Base-by-base conservation (phyloP, 53 echinoderm and acorn worm species). In the Echinarachnius parma region DNA sequence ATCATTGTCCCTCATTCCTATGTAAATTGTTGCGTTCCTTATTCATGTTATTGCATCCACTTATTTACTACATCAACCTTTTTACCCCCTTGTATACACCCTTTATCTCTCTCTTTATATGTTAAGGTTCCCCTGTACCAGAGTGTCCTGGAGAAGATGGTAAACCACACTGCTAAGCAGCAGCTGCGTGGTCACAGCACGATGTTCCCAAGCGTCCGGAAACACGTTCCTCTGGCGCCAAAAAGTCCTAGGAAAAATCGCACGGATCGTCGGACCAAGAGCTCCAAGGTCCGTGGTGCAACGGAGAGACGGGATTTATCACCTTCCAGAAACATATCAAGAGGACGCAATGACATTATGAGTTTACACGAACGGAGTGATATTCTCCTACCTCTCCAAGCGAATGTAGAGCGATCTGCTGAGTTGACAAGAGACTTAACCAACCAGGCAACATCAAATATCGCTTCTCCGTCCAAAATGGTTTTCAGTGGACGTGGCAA, bases 41-140 rank as follows among this genome's bases (percentile, higher is more conserved):
- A 56, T 11, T 15, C 14, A 5, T 4, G 19, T 10, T 27, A 0
- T 2, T 0, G 1, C 13, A 10, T 60, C 32, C 4, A 20, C 5
- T n/a, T 34, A 21, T 3, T 34, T 5, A 5, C 5, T 3, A 15
- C n/a, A 27, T 31, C 0, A n/a, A n/a, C n/a, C n/a, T n/a, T n/a
- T n/a, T n/a, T n/a, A n/a, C n/a, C n/a, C n/a, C n/a, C n/a, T n/a
- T n/a, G n/a, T n/a, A n/a, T n/a, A n/a, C n/a, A n/a, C n/a, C n/a
- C 20, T 20, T 13, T 3, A 15, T n/a, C 28, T 31, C 0, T 18
- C 20, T 16, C 19, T 59, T 3, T 9, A 34, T 34, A 8, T 3
- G 5, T 48, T 9, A n/a, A 65, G 65, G 30, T 65, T 28, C 65
- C 65, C 16, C 37, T 65, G 39, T 65, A 65, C 9, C 65, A 42